Conservation (phyloP, 1,140 invertebrate species). For the Leptonema lineaticorne region DNA sequence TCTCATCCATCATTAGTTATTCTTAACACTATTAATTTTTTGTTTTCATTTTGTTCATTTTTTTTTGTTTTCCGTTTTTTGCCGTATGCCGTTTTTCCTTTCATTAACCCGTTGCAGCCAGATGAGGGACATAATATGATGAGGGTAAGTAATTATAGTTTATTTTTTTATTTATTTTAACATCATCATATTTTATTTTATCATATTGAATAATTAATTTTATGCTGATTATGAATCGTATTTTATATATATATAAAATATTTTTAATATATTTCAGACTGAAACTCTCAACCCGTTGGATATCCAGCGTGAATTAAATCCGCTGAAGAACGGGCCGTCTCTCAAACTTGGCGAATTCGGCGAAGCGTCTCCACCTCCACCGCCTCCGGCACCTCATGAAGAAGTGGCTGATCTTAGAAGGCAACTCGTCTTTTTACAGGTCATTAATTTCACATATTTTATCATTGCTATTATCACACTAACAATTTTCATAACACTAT, state of each 20-base stretch:
- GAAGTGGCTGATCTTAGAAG: slow-evolving; percentile 75
- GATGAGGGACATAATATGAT: slow-evolving; percentile 58
- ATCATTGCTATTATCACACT: neutral
- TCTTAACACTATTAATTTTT: slow-evolving; percentile 3
- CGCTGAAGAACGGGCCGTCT: slow-evolving; percentile 76
- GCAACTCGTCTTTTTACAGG: slow-evolving; percentile 76
- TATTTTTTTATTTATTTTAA: slow-evolving; percentile 8
- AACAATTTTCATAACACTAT: no score
- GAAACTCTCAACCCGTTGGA: slow-evolving; percentile 88
- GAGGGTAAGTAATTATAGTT: slow-evolving; percentile 51
- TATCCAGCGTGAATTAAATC: slow-evolving; percentile 55
- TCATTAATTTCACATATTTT: slow-evolving; percentile 43
- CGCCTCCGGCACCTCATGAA: slow-evolving; percentile 56
- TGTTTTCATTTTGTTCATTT: slow-evolving; percentile 34
- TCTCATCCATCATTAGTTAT: no score
- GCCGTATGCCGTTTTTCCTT: slow-evolving; percentile 50
- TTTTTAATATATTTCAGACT: slow-evolving; percentile 56
- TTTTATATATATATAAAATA: no score
- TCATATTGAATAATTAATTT: slow-evolving; percentile 5
- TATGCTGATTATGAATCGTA: neutral
- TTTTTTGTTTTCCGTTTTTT: slow-evolving; percentile 49
- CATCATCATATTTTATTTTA: neutral
- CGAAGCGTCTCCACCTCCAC: slow-evolving; percentile 57
- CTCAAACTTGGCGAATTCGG: slow-evolving; percentile 62
- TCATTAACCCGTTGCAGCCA: slow-evolving; percentile 46